These are phyloP conservation scores for Pandemis heparana DNA, from an alignment of 2,888 invertebrate species.

Conservation along the genomic window DNA sequence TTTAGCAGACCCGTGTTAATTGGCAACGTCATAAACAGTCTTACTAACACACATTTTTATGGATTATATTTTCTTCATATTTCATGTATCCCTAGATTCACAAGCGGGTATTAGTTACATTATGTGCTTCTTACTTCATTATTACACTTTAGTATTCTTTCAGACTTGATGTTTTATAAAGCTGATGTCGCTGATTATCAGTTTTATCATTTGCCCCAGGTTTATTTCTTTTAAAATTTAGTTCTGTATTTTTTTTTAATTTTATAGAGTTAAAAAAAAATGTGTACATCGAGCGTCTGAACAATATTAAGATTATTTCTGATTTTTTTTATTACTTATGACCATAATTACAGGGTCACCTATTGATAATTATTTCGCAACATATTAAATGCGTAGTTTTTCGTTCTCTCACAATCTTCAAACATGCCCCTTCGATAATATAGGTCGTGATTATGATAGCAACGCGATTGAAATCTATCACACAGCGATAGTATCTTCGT, in stretches of 20 bases:
- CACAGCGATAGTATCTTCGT: conserved; percentile 5
- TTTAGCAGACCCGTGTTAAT: conserved; percentile 16
- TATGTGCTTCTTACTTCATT: not conserved
- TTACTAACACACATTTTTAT: conserved; percentile 9
- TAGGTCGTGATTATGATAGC: conserved; percentile 6
- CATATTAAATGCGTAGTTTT: conserved; percentile 20
- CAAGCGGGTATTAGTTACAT: too few relatives aligned
- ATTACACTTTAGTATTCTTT: not conserved
- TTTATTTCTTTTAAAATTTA: too few relatives aligned
- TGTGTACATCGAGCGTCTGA: too few relatives aligned
- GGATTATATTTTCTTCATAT: not conserved
- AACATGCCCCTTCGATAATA: conserved; percentile 5
- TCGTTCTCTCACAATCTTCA: conserved; percentile 3
- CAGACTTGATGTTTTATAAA: not conserved
- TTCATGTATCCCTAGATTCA: not conserved
- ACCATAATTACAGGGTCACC: too few relatives aligned
- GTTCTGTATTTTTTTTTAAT: too few relatives aligned
- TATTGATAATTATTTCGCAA: not conserved
- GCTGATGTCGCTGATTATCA: too few relatives aligned
- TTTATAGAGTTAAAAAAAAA: too few relatives aligned
- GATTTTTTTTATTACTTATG: too few relatives aligned
- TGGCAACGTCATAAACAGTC: not conserved
- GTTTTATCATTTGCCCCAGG: too few relatives aligned
- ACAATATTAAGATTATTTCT: too few relatives aligned
- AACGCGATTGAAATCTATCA: conserved; percentile 20